These are phyloP conservation scores for Nasonia giraulti DNA, from an alignment of 1,140 invertebrate species.

Conservation along the genomic window DNA sequence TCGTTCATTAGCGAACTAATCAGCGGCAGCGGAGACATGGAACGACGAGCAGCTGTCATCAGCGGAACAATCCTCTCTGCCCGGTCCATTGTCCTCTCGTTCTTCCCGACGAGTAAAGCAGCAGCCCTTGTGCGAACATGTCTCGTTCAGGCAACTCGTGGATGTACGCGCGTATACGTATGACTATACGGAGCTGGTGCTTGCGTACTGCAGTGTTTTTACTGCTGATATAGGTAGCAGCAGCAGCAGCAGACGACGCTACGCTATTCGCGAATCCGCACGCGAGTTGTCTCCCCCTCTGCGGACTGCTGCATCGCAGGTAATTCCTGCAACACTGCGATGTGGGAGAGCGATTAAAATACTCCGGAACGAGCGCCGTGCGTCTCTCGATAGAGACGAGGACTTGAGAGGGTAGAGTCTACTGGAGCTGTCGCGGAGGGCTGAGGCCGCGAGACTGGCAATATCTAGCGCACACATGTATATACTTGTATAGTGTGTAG, in stretches of 20 bases:
- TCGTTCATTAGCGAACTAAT: neutral
- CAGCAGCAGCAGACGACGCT: too few relatives aligned
- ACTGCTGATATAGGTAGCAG: too few relatives aligned
- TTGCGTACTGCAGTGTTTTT: neutral
- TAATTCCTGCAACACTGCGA: too few relatives aligned
- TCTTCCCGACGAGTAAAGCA: neutral
- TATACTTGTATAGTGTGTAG: neutral
- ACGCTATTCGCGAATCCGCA: too few relatives aligned
- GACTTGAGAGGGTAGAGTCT: neutral
- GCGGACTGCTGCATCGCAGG: too few relatives aligned
- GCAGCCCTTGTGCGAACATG: neutral
- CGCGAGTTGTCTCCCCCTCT: too few relatives aligned
- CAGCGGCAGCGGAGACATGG: neutral
- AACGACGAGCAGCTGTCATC: neutral
- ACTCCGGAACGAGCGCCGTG: neutral
- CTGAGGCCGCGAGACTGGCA: neutral
- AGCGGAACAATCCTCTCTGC: neutral
- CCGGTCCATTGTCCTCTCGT: neutral
- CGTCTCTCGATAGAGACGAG: neutral
- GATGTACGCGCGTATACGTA: neutral
- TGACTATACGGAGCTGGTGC: neutral
- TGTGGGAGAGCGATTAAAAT: neutral
- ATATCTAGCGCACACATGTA: slow-evolving; percentile 10
- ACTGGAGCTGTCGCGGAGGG: neutral
- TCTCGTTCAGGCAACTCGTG: neutral